phyloP scores from a whole-genome alignment of 2,888 invertebrate species.

The Zaprionus obscuricornis region DNA sequence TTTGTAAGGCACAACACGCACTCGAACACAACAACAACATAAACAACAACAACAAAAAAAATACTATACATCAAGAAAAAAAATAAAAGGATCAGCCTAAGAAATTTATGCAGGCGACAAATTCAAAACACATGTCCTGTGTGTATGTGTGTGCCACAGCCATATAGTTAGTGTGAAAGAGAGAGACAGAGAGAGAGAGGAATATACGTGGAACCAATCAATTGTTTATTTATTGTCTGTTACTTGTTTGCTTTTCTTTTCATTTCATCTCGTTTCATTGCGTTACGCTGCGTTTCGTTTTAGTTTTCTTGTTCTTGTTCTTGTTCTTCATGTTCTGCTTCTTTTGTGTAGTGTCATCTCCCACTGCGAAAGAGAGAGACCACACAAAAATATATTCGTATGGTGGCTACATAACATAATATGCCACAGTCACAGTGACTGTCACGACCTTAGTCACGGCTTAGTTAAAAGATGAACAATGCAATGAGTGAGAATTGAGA shows the following conservation, averaged over 20 bases:
- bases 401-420: no score
- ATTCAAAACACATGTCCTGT: constrained; percentile 75
- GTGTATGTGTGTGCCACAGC: not conserved
- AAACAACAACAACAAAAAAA: no score
- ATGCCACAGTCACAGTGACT: constrained; percentile 11
- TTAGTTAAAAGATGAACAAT: no score
- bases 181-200: constrained; percentile 2
- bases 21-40: constrained; percentile 42
- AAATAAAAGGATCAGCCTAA: constrained; percentile 48
- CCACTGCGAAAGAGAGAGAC: constrained; percentile 43
- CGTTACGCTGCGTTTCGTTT: no score
- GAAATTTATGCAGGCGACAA: constrained; percentile 74
- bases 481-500: no score
- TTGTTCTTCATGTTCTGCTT: constrained; percentile 23
- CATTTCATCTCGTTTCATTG: constrained; percentile 19
- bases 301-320: no score
- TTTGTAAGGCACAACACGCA: constrained; percentile 76
- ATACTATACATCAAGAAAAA: constrained; percentile 23
- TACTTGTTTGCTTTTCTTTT: constrained; percentile 64
- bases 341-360: constrained; percentile 19
- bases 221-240: constrained; percentile 75
- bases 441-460: constrained; percentile 15
- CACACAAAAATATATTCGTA: constrained; percentile 44
- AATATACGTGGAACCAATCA: constrained; percentile 53
- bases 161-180: not conserved